Evolutionary conservation across 2,888 invertebrate species (phyloP), one percentile per base, ranked within the genome.

Genomic region (Acleris literana): DNA sequence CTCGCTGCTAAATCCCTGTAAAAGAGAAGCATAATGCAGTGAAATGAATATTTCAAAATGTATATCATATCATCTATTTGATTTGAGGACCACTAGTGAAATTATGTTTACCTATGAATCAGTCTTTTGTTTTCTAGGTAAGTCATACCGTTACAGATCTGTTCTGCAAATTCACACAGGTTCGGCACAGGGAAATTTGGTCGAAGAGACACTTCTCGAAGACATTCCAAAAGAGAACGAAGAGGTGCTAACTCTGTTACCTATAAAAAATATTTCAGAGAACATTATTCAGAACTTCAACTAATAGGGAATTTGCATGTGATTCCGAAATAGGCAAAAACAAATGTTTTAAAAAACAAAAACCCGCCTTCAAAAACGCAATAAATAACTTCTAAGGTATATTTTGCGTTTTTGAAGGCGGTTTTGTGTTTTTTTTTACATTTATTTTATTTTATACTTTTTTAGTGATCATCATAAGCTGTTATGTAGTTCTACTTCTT

Each of bases 141-240:
- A 84, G 97, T 96, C 99, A 99, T 99, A 60, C 99, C 99, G 91
- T 98, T 97, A 88, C 97, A 97, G 78, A 99, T 98, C 91, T 99
- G 99, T 81, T 97, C 95, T 46, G 98, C 97, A 87, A 99, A 99
- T 88, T 98, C 97, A 90, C 98, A 99, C 33, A 99, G 94, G 17
- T 97, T 97, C 58, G 97, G 94, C 61, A 99, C 97, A 0, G 98
- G 97, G 86, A 99, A 98, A 84, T 97, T 97, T n/a, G 96, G 94
- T 5, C 98, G 93, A 64, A 99, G 90, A 0, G 97, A 96, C 0
- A 97, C 96, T 85, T 99, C 99, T 79, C 98, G 98, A 44, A 99
- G 94, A 82, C 99, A 99, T 90, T 99, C 99, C 63, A 99, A 89
- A 25, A 99, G 93, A 1, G 99, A 99, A 62, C 99, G 95, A 63